Percentiles rank a stretch among this genome's conserved stretches.
Evolutionary conservation across 2,888 invertebrate genomes (phyloP).

Genomic region (Nineta flava): DNA sequence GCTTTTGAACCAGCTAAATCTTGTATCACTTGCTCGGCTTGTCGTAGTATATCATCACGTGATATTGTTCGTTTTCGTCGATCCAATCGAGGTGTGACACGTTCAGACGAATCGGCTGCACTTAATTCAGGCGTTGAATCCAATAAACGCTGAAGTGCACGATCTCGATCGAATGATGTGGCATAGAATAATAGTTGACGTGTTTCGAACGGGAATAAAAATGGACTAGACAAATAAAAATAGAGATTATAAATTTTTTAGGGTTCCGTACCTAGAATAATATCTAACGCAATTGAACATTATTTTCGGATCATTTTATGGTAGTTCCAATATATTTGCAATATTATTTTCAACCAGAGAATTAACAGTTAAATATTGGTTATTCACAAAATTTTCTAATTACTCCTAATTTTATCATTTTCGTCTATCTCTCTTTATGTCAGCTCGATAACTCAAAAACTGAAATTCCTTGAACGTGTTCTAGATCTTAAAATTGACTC

Average conservation of each 20-base stretch:
- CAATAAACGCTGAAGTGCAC: slow-evolving; percentile 86
- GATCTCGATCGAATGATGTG: slow-evolving; percentile 92
- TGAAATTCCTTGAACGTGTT: too few species aligned
- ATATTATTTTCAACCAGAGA: too few species aligned
- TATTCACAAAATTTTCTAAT: too few species aligned
- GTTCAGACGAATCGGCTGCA: slow-evolving; percentile 62
- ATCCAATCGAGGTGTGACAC: slow-evolving; percentile 87
- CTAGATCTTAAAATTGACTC: too few species aligned
- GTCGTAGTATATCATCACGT: slow-evolving; percentile 77
- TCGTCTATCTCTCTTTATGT: too few species aligned
- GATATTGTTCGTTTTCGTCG: slow-evolving; percentile 83
- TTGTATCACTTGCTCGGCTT: slow-evolving; percentile 81
- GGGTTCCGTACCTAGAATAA: too few species aligned
- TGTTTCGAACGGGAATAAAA: slow-evolving; percentile 95
- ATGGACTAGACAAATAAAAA: slow-evolving; percentile 47
- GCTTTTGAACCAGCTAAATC: slow-evolving; percentile 87
- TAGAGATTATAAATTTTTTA: not conserved
- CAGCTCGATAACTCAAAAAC: too few species aligned
- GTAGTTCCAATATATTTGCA: too few species aligned
- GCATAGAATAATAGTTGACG: slow-evolving; percentile 93
- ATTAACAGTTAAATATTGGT: too few species aligned
- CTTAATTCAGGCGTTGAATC: slow-evolving; percentile 82
- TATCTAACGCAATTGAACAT: too few species aligned
- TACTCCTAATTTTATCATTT: too few species aligned
- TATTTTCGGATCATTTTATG: too few species aligned